Evolutionary conservation across 2,797 vertebrate species (phyloP).

Genomic region (Myoxocephalus aenaeus): DNA sequence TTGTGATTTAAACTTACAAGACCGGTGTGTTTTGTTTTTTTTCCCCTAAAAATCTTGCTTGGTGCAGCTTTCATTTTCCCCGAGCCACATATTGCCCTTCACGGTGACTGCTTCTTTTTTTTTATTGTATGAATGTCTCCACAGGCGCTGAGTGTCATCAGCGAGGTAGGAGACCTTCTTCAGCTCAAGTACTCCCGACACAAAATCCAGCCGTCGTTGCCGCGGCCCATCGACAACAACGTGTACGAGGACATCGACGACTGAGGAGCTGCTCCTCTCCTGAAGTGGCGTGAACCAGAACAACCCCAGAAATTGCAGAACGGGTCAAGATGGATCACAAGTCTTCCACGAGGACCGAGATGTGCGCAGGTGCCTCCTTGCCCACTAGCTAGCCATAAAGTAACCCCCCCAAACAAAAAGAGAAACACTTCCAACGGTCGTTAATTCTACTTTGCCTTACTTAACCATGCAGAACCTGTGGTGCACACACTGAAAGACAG

Average conservation of each 20-base stretch:
- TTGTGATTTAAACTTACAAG: constrained; percentile 23
- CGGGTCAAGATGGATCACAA: constrained; percentile 42
- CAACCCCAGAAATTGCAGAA: constrained; percentile 15
- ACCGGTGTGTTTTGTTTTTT: background rate
- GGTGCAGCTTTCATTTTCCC: constrained; percentile 22
- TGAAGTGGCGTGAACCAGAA: constrained; percentile 23
- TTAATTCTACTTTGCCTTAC: constrained; percentile 58
- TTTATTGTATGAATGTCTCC: constrained; percentile 57
- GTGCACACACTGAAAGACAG: constrained; percentile 34
- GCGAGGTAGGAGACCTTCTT: constrained; percentile 90
- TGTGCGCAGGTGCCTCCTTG: constrained; percentile 39
- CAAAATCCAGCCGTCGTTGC: constrained; percentile 82
- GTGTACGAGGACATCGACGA: constrained; percentile 72
- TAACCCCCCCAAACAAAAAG: constrained; percentile 4
- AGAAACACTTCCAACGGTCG: constrained; percentile 24
- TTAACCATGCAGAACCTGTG: constrained; percentile 18
- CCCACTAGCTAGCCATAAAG: constrained; percentile 42
- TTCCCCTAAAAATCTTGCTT: background rate
- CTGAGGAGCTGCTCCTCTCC: constrained; percentile 41
- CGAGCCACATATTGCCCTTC: constrained; percentile 27
- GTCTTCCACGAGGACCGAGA: constrained; percentile 60
- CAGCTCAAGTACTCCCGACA: constrained; percentile 91
- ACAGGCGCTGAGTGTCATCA: constrained; percentile 88
- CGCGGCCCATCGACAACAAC: constrained; percentile 83
- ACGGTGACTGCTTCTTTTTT: constrained; percentile 28